Evolutionary conservation across 2,113 vertebrate species (phyloP).

Genomic region (Nerophis lumbriciformis): DNA sequence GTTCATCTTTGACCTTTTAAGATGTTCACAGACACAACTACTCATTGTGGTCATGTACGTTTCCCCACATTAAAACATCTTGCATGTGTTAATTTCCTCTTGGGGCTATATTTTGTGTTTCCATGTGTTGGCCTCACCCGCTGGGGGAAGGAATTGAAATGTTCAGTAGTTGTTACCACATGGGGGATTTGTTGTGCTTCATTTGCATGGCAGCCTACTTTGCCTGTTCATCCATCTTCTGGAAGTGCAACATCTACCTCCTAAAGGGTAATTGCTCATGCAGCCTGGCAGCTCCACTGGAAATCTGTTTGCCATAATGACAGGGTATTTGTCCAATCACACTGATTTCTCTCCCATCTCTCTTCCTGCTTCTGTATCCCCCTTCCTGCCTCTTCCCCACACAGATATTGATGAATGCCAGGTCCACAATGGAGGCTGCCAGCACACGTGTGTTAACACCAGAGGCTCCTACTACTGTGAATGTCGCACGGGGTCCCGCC

Average conservation of each 20-base stretch:
- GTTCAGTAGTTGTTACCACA: slow-evolving; percentile 63
- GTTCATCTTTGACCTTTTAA: slow-evolving; percentile 31
- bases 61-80: slow-evolving; percentile 14
- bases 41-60: slow-evolving; percentile 14
- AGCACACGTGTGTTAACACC: slow-evolving; percentile 91
- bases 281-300: slow-evolving; percentile 21
- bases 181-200: slow-evolving; percentile 50
- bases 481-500: slow-evolving; percentile 80
- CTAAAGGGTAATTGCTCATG: slow-evolving; percentile 26
- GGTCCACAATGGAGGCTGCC: slow-evolving; percentile 90
- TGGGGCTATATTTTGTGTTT: slow-evolving; percentile 29
- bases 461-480: slow-evolving; percentile 84
- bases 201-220: slow-evolving; percentile 31
- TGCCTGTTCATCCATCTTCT: slow-evolving; percentile 50
- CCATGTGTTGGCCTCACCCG: slow-evolving; percentile 40
- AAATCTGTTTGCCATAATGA: slow-evolving; percentile 37
- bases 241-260: slow-evolving; percentile 19
- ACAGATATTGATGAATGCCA: slow-evolving; percentile 91
- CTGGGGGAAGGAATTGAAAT: slow-evolving; percentile 54
- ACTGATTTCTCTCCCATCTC: slow-evolving; percentile 26
- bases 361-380: neutral
- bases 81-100: slow-evolving; percentile 38
- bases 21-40: slow-evolving; percentile 15
- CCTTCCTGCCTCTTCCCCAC: neutral
- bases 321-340: slow-evolving; percentile 42